A percentile compares a stretch with the other conserved stretches of the same genome.
phyloP scores from a whole-genome alignment of 2,888 invertebrate species.

The Aleiodes testaceus region DNA sequence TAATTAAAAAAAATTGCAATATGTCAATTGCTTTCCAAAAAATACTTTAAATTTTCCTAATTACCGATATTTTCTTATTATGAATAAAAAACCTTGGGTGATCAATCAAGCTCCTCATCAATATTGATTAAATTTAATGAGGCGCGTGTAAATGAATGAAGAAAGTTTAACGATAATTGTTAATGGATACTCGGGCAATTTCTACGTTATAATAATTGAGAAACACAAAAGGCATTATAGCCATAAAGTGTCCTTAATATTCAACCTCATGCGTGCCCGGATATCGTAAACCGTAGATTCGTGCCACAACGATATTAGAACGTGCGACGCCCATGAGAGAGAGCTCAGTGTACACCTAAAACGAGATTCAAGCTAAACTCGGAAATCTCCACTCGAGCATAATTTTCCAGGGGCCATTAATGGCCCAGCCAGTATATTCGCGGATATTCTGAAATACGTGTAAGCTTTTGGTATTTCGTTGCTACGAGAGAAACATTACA shows the following conservation, averaged over 20 bases:
- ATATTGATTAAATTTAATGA: not conserved
- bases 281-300: constrained; percentile 48
- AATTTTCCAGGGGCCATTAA: constrained; percentile 52
- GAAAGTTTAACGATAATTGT: constrained; percentile 25
- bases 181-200: constrained; percentile 30
- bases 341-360: not conserved
- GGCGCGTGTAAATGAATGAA: not conserved
- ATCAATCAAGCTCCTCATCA: not conserved
- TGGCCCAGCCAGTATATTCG: constrained; percentile 47
- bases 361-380: constrained; percentile 25
- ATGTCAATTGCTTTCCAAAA: no score
- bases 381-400: constrained; percentile 52
- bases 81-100: not conserved
- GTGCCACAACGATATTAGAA: constrained; percentile 52
- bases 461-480: constrained; percentile 30
- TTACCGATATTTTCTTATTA: not conserved
- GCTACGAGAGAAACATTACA: constrained; percentile 33
- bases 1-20: no score
- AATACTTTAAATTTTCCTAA: not conserved
- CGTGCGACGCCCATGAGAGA: constrained; percentile 47
- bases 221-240: constrained; percentile 41
- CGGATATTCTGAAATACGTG: constrained; percentile 39
- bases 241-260: constrained; percentile 45
- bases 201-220: constrained; percentile 19
- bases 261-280: constrained; percentile 42